A percentile compares a stretch with the other conserved stretches of the same genome.
These are phyloP conservation scores for Lycaena phlaeas DNA, from an alignment of 2,888 invertebrate species.

Conservation along the genomic window DNA sequence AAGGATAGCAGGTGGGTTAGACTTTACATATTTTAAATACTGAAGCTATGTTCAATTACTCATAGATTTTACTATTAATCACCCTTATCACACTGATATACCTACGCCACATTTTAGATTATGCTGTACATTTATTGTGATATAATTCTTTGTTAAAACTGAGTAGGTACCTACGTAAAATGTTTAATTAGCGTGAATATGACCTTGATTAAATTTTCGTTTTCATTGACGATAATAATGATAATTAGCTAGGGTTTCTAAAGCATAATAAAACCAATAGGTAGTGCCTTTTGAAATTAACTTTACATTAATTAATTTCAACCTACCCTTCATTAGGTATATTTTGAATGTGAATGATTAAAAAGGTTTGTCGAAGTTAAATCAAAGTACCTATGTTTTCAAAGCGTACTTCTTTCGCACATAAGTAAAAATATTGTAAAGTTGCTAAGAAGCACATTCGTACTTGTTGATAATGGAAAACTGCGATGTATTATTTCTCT, in stretches of 20 bases:
- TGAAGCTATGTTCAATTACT: neutral
- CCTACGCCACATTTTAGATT: neutral
- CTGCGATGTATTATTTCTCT: no score
- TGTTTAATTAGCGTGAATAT: neutral
- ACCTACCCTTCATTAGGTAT: neutral
- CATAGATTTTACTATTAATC: conserved; percentile 6
- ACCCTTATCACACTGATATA: conserved; percentile 3
- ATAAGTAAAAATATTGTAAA: neutral
- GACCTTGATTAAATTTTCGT: conserved; percentile 1
- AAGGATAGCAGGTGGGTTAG: conserved; percentile 92
- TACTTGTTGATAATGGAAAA: no score
- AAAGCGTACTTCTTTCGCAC: neutral
- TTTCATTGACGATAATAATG: neutral
- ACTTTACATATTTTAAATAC: neutral
- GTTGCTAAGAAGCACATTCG: no score
- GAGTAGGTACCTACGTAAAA: neutral
- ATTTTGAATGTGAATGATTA: no score
- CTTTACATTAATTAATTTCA: no score
- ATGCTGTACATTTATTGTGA: neutral
- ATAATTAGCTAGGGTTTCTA: conserved; percentile 3
- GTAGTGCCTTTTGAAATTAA: no score
- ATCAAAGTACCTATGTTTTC: no score
- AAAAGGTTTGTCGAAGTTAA: no score
- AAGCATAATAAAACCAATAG: neutral
- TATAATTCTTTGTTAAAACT: neutral